These are phyloP conservation scores for Carduelis carduelis DNA, from an alignment of 2,797 vertebrate species.

Conservation along the genomic window DNA sequence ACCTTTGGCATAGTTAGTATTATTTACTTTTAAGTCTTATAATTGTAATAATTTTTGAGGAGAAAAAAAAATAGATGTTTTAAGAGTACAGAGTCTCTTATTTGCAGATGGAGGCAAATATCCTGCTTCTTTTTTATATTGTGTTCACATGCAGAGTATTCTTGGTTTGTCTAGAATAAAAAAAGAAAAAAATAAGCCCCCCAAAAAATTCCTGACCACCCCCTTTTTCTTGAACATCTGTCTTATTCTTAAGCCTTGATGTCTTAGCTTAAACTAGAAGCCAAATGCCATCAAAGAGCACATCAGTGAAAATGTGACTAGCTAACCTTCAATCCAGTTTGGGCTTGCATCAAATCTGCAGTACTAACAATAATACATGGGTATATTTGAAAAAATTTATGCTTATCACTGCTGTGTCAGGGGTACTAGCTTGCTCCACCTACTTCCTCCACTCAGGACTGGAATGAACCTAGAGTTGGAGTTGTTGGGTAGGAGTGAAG, in stretches of 20 bases:
- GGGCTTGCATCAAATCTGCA: not conserved
- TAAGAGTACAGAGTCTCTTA: not conserved
- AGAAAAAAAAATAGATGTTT: rapidly evolving
- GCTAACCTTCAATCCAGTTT: not conserved
- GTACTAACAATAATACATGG: not conserved
- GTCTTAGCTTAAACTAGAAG: not conserved
- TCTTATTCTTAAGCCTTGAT: not conserved
- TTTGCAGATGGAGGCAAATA: rapidly evolving
- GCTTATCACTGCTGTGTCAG: not conserved
- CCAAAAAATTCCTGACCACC: rapidly evolving
- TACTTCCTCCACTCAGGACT: not conserved
- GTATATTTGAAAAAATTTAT: not conserved
- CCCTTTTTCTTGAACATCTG: not conserved
- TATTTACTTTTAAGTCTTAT: not conserved
- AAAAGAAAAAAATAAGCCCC: no score
- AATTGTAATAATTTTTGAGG: not conserved
- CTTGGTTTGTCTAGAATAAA: not conserved
- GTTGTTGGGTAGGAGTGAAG: not conserved
- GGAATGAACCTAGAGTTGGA: not conserved
- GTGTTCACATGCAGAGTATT: not conserved
- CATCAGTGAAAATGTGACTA: not conserved
- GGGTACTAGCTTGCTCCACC: not conserved
- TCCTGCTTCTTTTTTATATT: not conserved
- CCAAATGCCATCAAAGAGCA: not conserved
- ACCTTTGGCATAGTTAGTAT: not conserved